Percentiles rank a stretch among this genome's conserved stretches.
Evolutionary conservation across 2,888 invertebrate genomes (phyloP).

Genomic region (Drosophila sordidula): DNA sequence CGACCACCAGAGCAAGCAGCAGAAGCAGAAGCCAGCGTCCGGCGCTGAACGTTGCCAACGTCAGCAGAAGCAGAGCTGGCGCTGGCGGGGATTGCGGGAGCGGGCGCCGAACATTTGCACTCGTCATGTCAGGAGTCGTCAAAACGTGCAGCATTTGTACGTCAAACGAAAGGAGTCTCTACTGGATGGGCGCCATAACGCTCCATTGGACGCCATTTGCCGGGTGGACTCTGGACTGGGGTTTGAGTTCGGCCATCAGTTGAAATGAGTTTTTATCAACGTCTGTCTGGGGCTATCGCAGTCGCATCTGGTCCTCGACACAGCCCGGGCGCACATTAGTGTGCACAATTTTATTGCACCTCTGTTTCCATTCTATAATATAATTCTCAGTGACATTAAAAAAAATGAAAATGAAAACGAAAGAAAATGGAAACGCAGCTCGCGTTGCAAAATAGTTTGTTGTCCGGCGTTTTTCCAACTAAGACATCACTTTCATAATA

Average conservation of each 20-base stretch:
- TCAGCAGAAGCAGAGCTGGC: constrained; percentile 40
- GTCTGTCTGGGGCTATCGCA: constrained; percentile 68
- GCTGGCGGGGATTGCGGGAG: neutral
- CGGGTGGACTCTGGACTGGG: constrained; percentile 11
- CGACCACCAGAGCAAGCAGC: constrained; percentile 31
- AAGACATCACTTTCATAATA: constrained; percentile 75
- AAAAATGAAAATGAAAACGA: constrained; percentile 28
- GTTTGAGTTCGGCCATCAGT: constrained; percentile 59
- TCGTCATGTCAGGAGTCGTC: constrained; percentile 80
- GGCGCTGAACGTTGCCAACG: constrained; percentile 54
- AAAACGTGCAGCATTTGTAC: constrained; percentile 66
- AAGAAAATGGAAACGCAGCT: constrained; percentile 51
- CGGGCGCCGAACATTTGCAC: constrained; percentile 54
- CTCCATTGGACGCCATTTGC: constrained; percentile 64
- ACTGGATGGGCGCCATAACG: constrained; percentile 44
- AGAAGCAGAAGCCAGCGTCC: constrained; percentile 16
- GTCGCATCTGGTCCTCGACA: constrained; percentile 47
- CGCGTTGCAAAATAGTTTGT: constrained; percentile 69
- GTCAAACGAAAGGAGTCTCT: constrained; percentile 59
- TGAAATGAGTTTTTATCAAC: constrained; percentile 79
- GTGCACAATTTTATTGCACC: constrained; percentile 82
- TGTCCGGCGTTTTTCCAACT: constrained; percentile 30
- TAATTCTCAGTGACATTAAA: constrained; percentile 74
- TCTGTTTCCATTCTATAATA: constrained; percentile 69
- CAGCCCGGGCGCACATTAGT: constrained; percentile 69